Percentiles rank a stretch among this genome's conserved stretches.
These are phyloP conservation scores for Prorops nasuta DNA, from an alignment of 1,140 invertebrate genomes.

Conservation along the genomic window DNA sequence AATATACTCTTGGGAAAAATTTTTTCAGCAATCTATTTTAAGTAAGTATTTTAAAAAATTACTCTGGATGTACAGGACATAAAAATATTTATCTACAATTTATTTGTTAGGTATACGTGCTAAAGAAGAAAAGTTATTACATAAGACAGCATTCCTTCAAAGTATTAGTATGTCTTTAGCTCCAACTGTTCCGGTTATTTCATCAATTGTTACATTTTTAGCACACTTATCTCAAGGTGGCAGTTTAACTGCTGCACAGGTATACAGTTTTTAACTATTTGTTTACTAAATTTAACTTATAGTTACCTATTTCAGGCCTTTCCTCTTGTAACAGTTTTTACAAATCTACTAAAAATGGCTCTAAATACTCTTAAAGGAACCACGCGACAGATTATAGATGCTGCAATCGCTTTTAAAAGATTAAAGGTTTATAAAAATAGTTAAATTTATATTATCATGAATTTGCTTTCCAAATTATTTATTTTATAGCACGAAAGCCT, in stretches of 20 bases:
- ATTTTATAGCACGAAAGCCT: too few species aligned
- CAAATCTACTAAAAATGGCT: conserved; percentile 35
- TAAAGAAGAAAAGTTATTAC: conserved; percentile 59
- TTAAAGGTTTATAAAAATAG: conserved; percentile 34
- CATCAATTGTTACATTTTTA: conserved; percentile 65
- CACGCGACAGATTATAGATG: conserved; percentile 28
- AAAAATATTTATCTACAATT: not conserved
- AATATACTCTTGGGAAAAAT: conserved; percentile 88
- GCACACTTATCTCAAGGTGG: conserved; percentile 62
- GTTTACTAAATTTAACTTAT: not conserved
- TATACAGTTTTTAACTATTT: conserved; percentile 39
- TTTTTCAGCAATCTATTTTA: conserved; percentile 62
- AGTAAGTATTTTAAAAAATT: conserved; percentile 27
- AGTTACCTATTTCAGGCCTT: conserved; percentile 42
- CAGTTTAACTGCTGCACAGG: conserved; percentile 64
- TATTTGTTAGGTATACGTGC: conserved; percentile 56
- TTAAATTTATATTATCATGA: conserved; percentile 13
- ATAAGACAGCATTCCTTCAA: conserved; percentile 62
- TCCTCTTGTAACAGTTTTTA: conserved; percentile 36
- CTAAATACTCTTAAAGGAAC: conserved; percentile 33
- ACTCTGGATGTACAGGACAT: too few species aligned
- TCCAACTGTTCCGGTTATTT: conserved; percentile 64
- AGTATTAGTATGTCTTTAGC: conserved; percentile 64
- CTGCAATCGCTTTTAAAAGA: conserved; percentile 37
- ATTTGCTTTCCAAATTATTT: conserved; percentile 3